Evolutionary conservation across 2,113 vertebrate species (phyloP), one percentile per base, ranked within the genome.

Genomic region (Mobula hypostoma): DNA sequence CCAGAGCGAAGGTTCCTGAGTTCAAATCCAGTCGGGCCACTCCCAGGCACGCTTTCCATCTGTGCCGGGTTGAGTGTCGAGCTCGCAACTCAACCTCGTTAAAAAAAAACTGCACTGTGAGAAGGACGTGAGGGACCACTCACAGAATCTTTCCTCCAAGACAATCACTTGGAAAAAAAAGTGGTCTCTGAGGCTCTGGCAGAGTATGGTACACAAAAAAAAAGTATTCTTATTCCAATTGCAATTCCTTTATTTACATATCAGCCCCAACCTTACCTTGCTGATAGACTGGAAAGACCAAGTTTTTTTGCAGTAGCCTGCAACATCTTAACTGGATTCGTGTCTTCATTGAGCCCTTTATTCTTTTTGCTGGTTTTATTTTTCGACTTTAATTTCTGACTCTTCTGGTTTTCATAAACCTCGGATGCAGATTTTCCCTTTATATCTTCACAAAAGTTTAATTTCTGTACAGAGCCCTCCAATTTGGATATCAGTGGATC

Each of bases 251-350:
- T 21, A 70, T 56, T 24, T 40, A 19, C 17, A 36, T 19, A 74
- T 74, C 40, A 29, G 21, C 19, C 4, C 2, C 0, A 94, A 58
- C 94, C 95, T 96, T 95, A 99, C 99, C 98, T 98, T 96, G 96
- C 97, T 94, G 97, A 98, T 95, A 99, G 96, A 96, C 96, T 97
- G 94, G 95, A 95, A 94, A 99, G 95, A 94, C 98, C 97, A 94
- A 99, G 98, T 95, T 98, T 99, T 95, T 97, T 98, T 94, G 98
- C 98, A 91, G 97, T 95, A 90, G 94, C 97, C 95, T 99, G 99
- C 94, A 99, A 95, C 96, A 96, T 97, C 97, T 97, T 98, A 94
- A 99, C 96, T 56, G 98, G 97, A 95, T 98, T 98, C 94, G 94
- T 95, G 94, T 97, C 96, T 66, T 97, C 96, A 94, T 96, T 97